A percentile compares a stretch with the other conserved stretches of the same genome.
phyloP scores from a whole-genome alignment of 2,797 vertebrate species.

The Crypturellus tataupa region DNA sequence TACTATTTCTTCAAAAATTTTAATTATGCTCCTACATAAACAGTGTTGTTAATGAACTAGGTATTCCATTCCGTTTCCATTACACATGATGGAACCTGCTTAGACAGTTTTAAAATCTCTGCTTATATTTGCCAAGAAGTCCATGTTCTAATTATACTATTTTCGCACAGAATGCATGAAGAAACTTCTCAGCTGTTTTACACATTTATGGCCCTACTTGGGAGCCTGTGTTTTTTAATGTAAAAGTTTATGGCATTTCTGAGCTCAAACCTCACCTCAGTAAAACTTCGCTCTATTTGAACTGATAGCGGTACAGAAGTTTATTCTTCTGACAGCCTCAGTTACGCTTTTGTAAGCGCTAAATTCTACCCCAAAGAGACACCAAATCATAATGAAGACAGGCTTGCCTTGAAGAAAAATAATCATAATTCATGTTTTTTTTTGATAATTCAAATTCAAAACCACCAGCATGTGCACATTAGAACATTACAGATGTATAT shows the following conservation, averaged over 20 bases:
- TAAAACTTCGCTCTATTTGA: conserved; percentile 5
- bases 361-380: conserved; percentile 41
- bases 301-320: neutral
- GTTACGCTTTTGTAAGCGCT: conserved; percentile 21
- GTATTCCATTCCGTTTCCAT: neutral
- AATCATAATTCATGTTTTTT: conserved; percentile 4
- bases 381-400: conserved; percentile 29
- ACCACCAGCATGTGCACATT: rapidly evolving
- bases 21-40: neutral
- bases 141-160: neutral
- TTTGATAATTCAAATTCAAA: conserved; percentile 20
- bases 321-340: conserved; percentile 33
- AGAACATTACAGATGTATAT: neutral
- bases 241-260: neutral
- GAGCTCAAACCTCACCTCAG: neutral
- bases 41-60: neutral
- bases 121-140: neutral
- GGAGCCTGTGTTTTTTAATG: neutral
- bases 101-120: neutral
- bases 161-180: neutral
- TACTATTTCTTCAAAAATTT: neutral
- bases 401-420: conserved; percentile 2
- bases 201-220: neutral
- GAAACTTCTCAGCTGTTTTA: neutral
- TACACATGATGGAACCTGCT: neutral